These are phyloP conservation scores for Callyntrura sp. DNA, from an alignment of 2,888 invertebrate genomes.

Conservation along the genomic window DNA sequence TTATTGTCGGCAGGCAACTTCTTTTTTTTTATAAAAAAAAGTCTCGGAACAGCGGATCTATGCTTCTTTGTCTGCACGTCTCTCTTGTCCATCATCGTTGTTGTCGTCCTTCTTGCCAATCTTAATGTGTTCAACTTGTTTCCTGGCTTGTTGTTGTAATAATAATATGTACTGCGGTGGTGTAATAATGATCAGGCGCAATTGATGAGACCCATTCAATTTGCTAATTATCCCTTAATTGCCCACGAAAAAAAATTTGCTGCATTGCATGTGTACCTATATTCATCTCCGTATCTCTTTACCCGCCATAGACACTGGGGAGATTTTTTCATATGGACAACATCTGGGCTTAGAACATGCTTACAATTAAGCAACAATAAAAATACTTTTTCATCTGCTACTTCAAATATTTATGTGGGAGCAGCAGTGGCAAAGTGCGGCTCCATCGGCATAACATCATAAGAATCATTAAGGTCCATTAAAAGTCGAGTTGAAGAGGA, in stretches of 20 bases:
- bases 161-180: slow-evolving; percentile 2
- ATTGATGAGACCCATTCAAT: slow-evolving; percentile 71
- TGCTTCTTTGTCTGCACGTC: not conserved
- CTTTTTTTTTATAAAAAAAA: no score
- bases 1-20: slow-evolving; percentile 42
- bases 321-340: slow-evolving; percentile 32
- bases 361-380: slow-evolving; percentile 59
- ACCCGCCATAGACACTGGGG: no score
- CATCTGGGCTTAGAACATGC: slow-evolving; percentile 46
- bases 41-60: not conserved
- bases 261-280: no score
- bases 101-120: slow-evolving; percentile 45
- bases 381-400: slow-evolving; percentile 68
- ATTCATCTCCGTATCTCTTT: not conserved
- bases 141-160: slow-evolving; percentile 13
- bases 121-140: slow-evolving; percentile 68
- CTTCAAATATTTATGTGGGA: slow-evolving; percentile 59
- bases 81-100: slow-evolving; percentile 39
- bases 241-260: slow-evolving; percentile 45
- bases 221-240: slow-evolving; percentile 76
- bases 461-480: slow-evolving; percentile 41
- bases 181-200: slow-evolving; percentile 61
- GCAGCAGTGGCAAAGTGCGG: not conserved
- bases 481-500: not conserved
- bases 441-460: not conserved